Evolutionary conservation across 2,113 vertebrate genomes (phyloP).

Genomic region (Cettia cetti): DNA sequence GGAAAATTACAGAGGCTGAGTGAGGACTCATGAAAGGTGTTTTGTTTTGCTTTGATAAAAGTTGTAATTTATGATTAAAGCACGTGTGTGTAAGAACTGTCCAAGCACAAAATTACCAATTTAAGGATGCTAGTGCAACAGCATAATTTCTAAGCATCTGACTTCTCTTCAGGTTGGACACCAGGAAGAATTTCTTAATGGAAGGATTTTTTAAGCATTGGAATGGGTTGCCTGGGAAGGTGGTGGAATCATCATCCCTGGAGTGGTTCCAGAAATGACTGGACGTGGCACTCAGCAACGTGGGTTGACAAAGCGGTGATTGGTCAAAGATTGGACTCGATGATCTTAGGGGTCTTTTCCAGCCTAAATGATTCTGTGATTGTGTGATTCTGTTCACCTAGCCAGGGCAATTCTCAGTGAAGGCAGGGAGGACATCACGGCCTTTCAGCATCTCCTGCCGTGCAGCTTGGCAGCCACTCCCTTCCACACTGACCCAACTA

Average conservation of each 20-base stretch:
- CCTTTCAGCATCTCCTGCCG: slow-evolving; percentile 11
- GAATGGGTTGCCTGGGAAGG: not conserved
- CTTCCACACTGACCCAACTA: not conserved
- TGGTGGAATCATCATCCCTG: not conserved
- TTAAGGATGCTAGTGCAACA: not conserved
- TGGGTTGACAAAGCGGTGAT: not conserved
- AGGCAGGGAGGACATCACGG: not conserved
- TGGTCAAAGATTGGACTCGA: not conserved
- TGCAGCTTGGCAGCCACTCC: not conserved
- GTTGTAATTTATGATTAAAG: not conserved
- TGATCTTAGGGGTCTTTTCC: not conserved
- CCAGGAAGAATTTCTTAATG: not conserved
- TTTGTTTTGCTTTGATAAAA: not conserved
- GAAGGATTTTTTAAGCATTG: not conserved
- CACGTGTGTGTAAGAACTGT: accelerated
- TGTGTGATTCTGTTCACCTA: not conserved
- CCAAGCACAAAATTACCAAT: not conserved
- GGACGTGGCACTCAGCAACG: not conserved
- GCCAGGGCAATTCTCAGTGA: slow-evolving; percentile 30
- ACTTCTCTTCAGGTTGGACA: not conserved
- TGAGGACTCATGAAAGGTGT: not conserved
- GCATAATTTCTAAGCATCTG: not conserved
- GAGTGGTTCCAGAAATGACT: not conserved
- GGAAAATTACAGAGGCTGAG: not conserved
- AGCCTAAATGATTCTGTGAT: not conserved